phyloP scores from a whole-genome alignment of 2,797 vertebrate species.

The Valencia hispanica region DNA sequence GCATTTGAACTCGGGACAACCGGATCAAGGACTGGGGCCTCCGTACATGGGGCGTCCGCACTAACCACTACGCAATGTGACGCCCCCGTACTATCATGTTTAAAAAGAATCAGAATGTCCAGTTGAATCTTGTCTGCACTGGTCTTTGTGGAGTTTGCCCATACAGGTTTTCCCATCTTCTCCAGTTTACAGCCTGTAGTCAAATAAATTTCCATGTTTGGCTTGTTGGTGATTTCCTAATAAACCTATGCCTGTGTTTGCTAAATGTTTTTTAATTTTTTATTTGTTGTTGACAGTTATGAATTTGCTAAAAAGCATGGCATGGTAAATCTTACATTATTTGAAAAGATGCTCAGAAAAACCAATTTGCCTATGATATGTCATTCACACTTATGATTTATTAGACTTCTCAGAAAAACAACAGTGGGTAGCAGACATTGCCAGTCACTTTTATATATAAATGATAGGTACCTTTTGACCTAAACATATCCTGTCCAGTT shows the following conservation, averaged over 20 bases:
- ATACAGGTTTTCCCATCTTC: neutral
- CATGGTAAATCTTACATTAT: neutral
- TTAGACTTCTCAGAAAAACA: neutral
- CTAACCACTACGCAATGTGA: too few relatives aligned
- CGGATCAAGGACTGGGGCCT: too few relatives aligned
- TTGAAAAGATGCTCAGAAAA: neutral
- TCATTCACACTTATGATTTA: neutral
- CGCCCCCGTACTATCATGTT: too few relatives aligned
- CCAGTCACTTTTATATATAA: conserved; percentile 5
- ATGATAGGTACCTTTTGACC: conserved; percentile 39
- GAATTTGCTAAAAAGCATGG: neutral
- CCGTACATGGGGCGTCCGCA: too few relatives aligned
- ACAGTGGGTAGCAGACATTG: neutral
- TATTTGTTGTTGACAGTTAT: too few relatives aligned
- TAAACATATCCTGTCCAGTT: conserved; percentile 26
- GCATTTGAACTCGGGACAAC: too few relatives aligned
- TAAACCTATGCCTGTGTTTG: neutral
- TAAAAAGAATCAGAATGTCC: neutral
- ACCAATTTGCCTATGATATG: neutral
- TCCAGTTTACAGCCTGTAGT: too few relatives aligned
- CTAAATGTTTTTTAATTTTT: neutral
- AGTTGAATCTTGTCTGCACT: neutral
- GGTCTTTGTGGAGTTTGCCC: neutral
- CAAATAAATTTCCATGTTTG: neutral
- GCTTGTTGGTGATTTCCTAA: neutral